A percentile compares a stretch with the other conserved stretches of the same genome.
Evolutionary conservation across 2,888 invertebrate species (phyloP).

Genomic region (Rhingia rostrata): DNA sequence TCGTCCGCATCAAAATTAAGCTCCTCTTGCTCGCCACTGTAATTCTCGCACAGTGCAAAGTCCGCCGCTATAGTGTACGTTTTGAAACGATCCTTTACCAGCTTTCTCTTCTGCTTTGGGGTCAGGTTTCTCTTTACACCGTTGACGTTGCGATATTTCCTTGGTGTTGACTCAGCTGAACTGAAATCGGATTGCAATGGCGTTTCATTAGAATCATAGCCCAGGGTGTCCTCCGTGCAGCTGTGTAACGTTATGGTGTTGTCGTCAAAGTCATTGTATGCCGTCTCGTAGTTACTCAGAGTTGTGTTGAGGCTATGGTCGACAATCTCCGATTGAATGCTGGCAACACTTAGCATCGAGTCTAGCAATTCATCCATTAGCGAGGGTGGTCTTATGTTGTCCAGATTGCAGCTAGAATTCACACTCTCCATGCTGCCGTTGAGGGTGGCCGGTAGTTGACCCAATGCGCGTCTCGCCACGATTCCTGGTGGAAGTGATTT

Average conservation of each 20-base stretch:
- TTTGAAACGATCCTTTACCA: conserved; percentile 91
- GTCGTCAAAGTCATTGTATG: conserved; percentile 82
- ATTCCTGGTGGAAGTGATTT: conserved; percentile 88
- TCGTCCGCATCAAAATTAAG: conserved; percentile 79
- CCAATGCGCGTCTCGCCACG: conserved; percentile 89
- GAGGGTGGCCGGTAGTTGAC: conserved; percentile 80
- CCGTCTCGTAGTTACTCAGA: conserved; percentile 83
- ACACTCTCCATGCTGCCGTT: conserved; percentile 87
- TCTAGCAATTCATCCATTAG: conserved; percentile 90
- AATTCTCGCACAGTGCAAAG: conserved; percentile 81
- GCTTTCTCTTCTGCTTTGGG: conserved; percentile 90
- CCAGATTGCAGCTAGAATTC: conserved; percentile 86
- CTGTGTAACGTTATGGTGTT: conserved; percentile 85
- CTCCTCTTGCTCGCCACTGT: conserved; percentile 78
- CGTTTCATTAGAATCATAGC: conserved; percentile 83
- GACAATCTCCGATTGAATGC: conserved; percentile 91
- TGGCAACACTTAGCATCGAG: conserved; percentile 93
- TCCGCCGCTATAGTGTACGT: conserved; percentile 91
- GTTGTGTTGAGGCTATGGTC: conserved; percentile 83
- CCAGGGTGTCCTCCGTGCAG: conserved; percentile 83
- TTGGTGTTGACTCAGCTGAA: conserved; percentile 90
- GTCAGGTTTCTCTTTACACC: conserved; percentile 84
- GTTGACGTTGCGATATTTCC: conserved; percentile 83
- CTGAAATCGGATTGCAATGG: conserved; percentile 88
- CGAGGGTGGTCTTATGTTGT: conserved; percentile 92